Evolutionary conservation across 1,140 invertebrate genomes (phyloP).

Genomic region (Mizuhopecten yessoensis): DNA sequence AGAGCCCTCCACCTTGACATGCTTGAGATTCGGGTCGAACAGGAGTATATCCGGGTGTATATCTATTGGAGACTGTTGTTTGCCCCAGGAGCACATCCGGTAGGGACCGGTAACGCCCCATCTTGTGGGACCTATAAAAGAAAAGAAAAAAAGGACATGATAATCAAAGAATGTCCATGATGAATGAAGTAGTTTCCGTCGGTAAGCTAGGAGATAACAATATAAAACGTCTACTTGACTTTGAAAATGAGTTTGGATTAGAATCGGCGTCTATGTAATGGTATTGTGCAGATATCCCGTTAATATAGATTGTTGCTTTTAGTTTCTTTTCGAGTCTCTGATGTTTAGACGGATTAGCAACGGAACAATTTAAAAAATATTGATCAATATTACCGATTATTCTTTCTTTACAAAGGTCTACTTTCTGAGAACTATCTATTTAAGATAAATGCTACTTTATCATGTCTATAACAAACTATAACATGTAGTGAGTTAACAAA

Average conservation of each 20-base stretch:
- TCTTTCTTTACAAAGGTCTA: too few relatives aligned
- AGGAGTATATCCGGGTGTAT: conserved; percentile 95
- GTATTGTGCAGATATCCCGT: neutral
- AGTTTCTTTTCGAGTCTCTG: neutral
- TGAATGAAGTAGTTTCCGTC: neutral
- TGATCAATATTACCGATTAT: neutral
- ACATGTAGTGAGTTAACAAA: too few relatives aligned
- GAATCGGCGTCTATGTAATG: neutral
- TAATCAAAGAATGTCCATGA: neutral
- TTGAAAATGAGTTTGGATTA: neutral
- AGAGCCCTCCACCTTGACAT: conserved; percentile 95
- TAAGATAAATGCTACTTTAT: too few relatives aligned
- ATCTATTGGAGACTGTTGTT: conserved; percentile 97
- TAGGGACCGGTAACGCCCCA: conserved; percentile 97
- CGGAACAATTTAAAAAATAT: neutral
- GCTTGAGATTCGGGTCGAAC: conserved; percentile 96
- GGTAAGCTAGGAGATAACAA: neutral
- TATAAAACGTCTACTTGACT: neutral
- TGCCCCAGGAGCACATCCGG: conserved; percentile 97
- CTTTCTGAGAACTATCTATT: too few relatives aligned
- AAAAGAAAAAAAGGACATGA: neutral
- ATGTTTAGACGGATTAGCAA: neutral
- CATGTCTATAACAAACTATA: too few relatives aligned
- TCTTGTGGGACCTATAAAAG: conserved; percentile 93
- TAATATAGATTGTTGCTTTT: neutral